Base-by-base conservation (phyloP, 1,140 invertebrate species). In the Daktulosphaira vitifoliae region DNA sequence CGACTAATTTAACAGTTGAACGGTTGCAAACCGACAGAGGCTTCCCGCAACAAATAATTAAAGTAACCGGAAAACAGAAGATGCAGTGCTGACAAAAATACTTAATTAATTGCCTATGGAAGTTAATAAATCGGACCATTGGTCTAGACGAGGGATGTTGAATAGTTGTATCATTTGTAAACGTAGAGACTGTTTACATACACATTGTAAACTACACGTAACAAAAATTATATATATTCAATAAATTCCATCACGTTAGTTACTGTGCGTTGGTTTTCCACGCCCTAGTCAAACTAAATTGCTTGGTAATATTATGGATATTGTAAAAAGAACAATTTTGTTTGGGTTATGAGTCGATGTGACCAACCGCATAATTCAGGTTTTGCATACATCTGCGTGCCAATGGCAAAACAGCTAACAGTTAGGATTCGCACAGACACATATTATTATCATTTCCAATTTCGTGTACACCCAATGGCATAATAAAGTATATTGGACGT, bases 1-100 rank as follows among this genome's bases (percentile, higher is more conserved):
- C 56, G 56, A 48, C 56, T 25, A 62, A 62, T 62, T 62, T 62
- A 62, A 62, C 56, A 48, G 56, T 62, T 46, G 23, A 48, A 48
- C 56, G 56, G 22, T 18, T 16, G 22, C 11, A 15, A 44, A n/a
- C 39, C 38, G 22, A 37, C 53, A 16, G 26, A 13, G 54, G 25
- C 38, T 29, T 46, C 23, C 42, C 54, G 39, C n/a, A 15, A 59
- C 39, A n/a, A 42, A 53, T n/a, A n/a, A n/a, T 53, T 53, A 16
- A 42, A 59, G 54, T 59, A 8, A 8, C 54, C 54, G 39, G 54
- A 46, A 59, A 59, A 59, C 22, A 11, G 1, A 29, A 44, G 42
- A 44, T 15, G 11, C 29, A 11, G 29, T 33, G 11, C 11, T n/a
- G n/a, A n/a, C n/a, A n/a, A n/a, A n/a, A n/a, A n/a, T n/a, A n/a